Base-by-base conservation (phyloP, 2,113 vertebrate species). In the Prunella himalayana region DNA sequence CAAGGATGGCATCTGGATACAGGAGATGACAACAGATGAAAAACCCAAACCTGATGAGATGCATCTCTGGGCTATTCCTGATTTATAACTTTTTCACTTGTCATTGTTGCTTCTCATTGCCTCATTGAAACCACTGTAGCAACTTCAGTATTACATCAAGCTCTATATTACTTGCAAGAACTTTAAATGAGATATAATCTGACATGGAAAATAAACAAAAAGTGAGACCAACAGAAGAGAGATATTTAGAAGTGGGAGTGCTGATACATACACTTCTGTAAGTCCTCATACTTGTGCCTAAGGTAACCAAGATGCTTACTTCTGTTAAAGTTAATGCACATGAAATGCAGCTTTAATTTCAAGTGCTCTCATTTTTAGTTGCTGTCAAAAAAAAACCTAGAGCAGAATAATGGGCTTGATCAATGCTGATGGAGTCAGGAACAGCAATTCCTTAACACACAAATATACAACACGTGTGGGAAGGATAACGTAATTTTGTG, bases 391-490 rank as follows among this genome's bases (percentile, higher is more conserved):
- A 53, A 65, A 82, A 90, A 9, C n/a, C 10, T 45, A 37, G 33
- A 92, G 59, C n/a, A 81, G 68, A 95, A 92, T 66, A 94, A 96
- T 7, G 9, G 50, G 54, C 60, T 90, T 73, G 75, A 91, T 93
- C 50, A 82, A 77, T 0, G 2, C 6, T 70, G 54, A 70, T 61
- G 10, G 88, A 95, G 44, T 77, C 56, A 93, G 71, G 75, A 94
- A 92, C 31, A 65, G 75, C 54, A 61, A 23, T 88, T 82, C 86
- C 72, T 41, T 39, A 80, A 57, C 35, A 86, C 41, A 59, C 0
- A 1, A 65, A 61, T 66, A 82, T 22, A 69, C 16, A 68, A 27
- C 3, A 3, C 11, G 35, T 1, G n/a, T 70, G 70, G 85, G 92
- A 88, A 85, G 30, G 42, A 72, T 49, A 90, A 87, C 0, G 0